Evolutionary conservation across 2,888 invertebrate genomes (phyloP), one percentile per base, ranked within the genome.

Genomic region (Nomada fucata): DNA sequence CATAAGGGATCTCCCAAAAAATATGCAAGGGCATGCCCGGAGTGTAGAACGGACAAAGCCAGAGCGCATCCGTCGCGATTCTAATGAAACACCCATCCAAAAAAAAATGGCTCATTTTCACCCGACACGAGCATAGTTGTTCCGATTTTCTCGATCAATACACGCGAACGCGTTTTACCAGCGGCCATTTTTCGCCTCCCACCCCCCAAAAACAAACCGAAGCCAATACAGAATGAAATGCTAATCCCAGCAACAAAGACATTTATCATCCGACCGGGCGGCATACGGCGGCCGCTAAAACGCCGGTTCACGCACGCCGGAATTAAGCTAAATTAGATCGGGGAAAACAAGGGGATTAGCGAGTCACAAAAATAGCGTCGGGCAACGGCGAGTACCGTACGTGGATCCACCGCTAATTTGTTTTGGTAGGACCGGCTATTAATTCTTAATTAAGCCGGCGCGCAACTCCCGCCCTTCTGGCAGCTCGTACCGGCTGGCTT

Each of bases 361-460:
- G n/a, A 29, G 26, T 47, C n/a, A 52, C 47, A 69, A 75, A 79
- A 79, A 79, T 79, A 68, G 44, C 68, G 36, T 18, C 15, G 4
- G n/a, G 2, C 23, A 9, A 2, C 29, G 11, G 5, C 23, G 47
- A 20, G 13, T 9, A 18, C 7, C 50, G 26, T 5, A 53, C 20
- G 63, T 26, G 47, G 44, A 57, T n/a, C 53, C 50, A 53, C 65
- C 61, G 81, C 18, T 80, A 81, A 90, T 91, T 90, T 87, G 86
- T 86, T 86, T 78, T 68, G 85, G 78, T 77, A 87, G 88, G 73
- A 76, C 67, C 80, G 29, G 75, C 90, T 91, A 90, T 92, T 90
- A 91, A 91, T 92, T 91, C 88, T 90, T 91, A 92, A 92, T 92
- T 91, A 92, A 91, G 89, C 86, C 89, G 82, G 81, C 74, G 84